phyloP scores from a whole-genome alignment of 1,140 invertebrate species.

The Tetramorium parvispinum region DNA sequence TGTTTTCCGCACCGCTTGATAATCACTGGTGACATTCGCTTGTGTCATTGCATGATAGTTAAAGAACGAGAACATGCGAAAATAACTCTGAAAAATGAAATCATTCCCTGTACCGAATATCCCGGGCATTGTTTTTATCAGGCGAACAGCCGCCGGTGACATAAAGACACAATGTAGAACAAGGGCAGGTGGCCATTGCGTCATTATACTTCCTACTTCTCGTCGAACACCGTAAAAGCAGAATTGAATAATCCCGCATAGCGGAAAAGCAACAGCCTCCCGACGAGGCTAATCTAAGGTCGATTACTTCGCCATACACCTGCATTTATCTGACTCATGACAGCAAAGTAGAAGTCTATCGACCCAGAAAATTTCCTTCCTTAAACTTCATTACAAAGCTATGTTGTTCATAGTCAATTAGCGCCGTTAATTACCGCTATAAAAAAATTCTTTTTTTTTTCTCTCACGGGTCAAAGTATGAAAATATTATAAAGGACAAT shows the following conservation, averaged over 20 bases:
- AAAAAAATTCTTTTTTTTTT: constrained; percentile 24
- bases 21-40: constrained; percentile 8
- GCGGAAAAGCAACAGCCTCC: not conserved
- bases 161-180: constrained; percentile 64
- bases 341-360: constrained; percentile 46
- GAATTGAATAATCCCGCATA: constrained; percentile 12
- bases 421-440: not conserved
- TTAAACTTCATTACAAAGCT: constrained; percentile 23
- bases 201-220: constrained; percentile 55
- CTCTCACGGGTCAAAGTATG: not conserved
- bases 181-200: constrained; percentile 58
- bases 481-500: not conserved
- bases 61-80: not conserved
- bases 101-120: constrained; percentile 9
- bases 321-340: constrained; percentile 52
- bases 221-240: constrained; percentile 47
- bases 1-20: not conserved
- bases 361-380: constrained; percentile 45
- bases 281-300: constrained; percentile 46
- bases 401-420: constrained; percentile 30
- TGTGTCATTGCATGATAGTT: not conserved
- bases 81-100: constrained; percentile 23
- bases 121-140: constrained; percentile 10
- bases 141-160: not conserved
- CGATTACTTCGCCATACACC: constrained; percentile 29